Percentiles rank a stretch among this genome's conserved stretches.
Conservation (phyloP, 2,888 invertebrate species). For the Mellilla xanthometata region DNA sequence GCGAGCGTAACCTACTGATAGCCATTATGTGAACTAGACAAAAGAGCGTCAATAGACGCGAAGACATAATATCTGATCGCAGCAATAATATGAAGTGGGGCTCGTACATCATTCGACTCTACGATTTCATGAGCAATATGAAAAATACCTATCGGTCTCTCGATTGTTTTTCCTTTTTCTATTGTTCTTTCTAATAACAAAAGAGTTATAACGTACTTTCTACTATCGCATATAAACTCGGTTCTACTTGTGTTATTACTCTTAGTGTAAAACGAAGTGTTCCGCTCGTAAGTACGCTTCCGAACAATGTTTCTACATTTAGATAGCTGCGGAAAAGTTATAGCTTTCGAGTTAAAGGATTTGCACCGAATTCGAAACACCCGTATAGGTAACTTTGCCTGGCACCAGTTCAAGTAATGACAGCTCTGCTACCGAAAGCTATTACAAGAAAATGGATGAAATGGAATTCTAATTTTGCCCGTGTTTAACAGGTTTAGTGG, state of each 20-base stretch:
- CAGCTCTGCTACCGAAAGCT: constrained; percentile 23
- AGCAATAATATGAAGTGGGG: constrained; percentile 25
- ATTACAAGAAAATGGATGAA: constrained; percentile 28
- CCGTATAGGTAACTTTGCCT: constrained; percentile 35
- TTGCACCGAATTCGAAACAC: constrained; percentile 40
- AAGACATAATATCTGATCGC: constrained; percentile 25
- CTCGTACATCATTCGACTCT: constrained; percentile 23
- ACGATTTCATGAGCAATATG: constrained; percentile 22
- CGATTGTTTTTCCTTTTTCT: constrained; percentile 20
- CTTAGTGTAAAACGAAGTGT: constrained; percentile 25
- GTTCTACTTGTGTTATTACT: constrained; percentile 23
- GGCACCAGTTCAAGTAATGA: constrained; percentile 27
- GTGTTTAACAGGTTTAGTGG: constrained; percentile 27
- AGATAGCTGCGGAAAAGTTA: constrained; percentile 41
- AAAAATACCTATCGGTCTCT: constrained; percentile 25
- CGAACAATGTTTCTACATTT: constrained; percentile 35
- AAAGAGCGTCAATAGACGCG: constrained; percentile 25
- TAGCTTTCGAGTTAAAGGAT: constrained; percentile 41
- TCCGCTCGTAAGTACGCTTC: constrained; percentile 25
- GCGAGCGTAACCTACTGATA: constrained; percentile 26
- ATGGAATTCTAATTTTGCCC: constrained; percentile 32
- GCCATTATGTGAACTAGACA: constrained; percentile 29
- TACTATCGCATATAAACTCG: constrained; percentile 27
- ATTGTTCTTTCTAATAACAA: constrained; percentile 24
- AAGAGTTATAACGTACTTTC: constrained; percentile 24